These are phyloP conservation scores for Hyperoplus immaculatus DNA, from an alignment of 2,797 vertebrate species.

Conservation along the genomic window DNA sequence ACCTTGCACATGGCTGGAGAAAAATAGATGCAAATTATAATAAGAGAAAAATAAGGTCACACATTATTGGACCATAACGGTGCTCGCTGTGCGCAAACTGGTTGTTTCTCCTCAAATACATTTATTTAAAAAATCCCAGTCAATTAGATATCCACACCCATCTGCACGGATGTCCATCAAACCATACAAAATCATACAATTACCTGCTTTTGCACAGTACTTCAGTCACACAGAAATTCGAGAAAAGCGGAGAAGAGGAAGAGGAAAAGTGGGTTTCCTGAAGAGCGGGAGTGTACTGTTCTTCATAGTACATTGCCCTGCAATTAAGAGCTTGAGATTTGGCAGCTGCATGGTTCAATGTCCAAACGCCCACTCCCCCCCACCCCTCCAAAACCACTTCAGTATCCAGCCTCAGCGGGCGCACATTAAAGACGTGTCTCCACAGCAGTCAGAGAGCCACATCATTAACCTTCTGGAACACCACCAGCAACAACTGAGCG, in stretches of 20 bases:
- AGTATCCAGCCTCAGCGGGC: conserved; percentile 67
- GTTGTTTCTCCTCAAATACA: not conserved
- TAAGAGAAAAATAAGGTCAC: conserved; percentile 18
- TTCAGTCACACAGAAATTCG: conserved; percentile 26
- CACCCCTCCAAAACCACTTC: conserved; percentile 64
- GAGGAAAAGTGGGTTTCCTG: conserved; percentile 29
- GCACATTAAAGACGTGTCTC: conserved; percentile 66
- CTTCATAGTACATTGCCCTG: conserved; percentile 41
- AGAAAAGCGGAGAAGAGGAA: not conserved
- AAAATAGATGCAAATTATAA: conserved; percentile 45
- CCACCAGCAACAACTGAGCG: conserved; percentile 63
- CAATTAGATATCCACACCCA: conserved; percentile 19
- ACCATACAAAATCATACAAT: not conserved
- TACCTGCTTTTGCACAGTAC: conserved; percentile 13
- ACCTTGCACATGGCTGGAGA: conserved; percentile 28
- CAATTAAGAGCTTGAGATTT: conserved; percentile 70
- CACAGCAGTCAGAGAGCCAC: conserved; percentile 68
- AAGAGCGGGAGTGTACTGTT: conserved; percentile 24
- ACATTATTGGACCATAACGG: conserved; percentile 9
- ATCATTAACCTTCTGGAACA: conserved; percentile 75
- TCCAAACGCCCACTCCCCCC: not conserved
- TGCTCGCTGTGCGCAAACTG: conserved; percentile 7
- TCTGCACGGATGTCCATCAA: not conserved
- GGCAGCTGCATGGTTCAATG: conserved; percentile 55
- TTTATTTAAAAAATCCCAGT: conserved; percentile 23